Base-by-base conservation (phyloP, 2,888 invertebrate genomes). In the Coelinius sp. region DNA sequence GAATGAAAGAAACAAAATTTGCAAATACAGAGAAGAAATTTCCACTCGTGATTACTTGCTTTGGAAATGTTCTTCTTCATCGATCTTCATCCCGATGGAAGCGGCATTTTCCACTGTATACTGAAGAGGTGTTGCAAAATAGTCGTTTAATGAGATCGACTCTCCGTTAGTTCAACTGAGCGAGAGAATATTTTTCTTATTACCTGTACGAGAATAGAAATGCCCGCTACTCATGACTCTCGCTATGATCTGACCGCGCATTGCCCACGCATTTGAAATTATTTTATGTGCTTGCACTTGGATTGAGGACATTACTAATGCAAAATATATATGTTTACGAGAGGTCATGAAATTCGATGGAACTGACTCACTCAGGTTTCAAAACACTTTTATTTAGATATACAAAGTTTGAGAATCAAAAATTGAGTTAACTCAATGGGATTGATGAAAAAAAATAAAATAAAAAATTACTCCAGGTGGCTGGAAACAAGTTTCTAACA, bases 91-190 rank as follows among this genome's bases (percentile, higher is more conserved):
- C 27, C 12, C 53, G 25, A 25, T 6, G 7, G 25, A 25, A 53
- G 5, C 20, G 31, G 17, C 10, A 8, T 35, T 2, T 22, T 44
- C 22, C 38, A 14, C 38, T 38, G 10, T 35, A 8, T 35, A 35
- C 41, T n/a, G n/a, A n/a, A 41, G 25, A 56, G 66, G 31, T 56
- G 59, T 71, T 74, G 75, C 74, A 74, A 77, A 76, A 77, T 66
- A 68, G 73, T 62, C 71, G 71, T 46, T 68, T 73, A 76, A 76
- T 64, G 73, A 74, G 76, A 77, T 69, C 72, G 64, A 64, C 65
- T 12, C 14, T 52, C 41, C 56, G 22, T 44, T 64, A 38, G 63
- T 38, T 22, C 22, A 24, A 41, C 41, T 41, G 35, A 7, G 41
- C 38, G 20, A 41, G 24, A 41, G 31, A 59, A 14, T 59, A 59